Conservation (phyloP, 2,797 vertebrate genomes). For the Mus caroli region DNA sequence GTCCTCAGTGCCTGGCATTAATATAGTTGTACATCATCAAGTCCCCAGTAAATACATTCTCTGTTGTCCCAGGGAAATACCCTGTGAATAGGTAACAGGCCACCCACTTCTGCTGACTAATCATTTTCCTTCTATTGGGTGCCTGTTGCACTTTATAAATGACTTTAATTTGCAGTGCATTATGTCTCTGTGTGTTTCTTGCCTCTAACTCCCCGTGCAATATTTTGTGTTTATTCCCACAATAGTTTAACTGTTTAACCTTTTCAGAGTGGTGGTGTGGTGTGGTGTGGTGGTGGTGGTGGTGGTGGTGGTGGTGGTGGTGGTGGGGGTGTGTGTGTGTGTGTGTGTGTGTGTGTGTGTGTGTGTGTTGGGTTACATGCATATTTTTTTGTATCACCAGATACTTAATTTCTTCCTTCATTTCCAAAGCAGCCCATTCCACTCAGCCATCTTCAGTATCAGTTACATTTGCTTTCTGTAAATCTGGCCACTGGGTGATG, state of each 20-base stretch:
- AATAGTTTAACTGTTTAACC: conserved; percentile 82
- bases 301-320: too few species aligned
- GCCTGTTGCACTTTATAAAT: conserved; percentile 92
- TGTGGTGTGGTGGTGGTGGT: not conserved
- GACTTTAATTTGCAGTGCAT: conserved; percentile 95
- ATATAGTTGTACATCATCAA: conserved; percentile 56
- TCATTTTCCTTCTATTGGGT: conserved; percentile 73
- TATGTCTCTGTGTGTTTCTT: conserved; percentile 86
- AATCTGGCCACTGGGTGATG: not conserved
- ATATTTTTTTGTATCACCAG: conserved; percentile 53
- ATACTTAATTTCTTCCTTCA: conserved; percentile 35
- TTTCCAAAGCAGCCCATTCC: conserved; percentile 67
- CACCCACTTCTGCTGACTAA: conserved; percentile 85
- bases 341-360: not conserved
- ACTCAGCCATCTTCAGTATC: conserved; percentile 55
- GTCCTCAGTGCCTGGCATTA: not conserved
- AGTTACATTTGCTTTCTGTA: conserved; percentile 41
- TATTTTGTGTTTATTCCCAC: conserved; percentile 83
- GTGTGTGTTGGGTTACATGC: not conserved
- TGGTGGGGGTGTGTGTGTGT: not conserved
- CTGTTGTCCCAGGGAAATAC: conserved; percentile 66
- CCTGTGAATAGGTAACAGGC: conserved; percentile 76
- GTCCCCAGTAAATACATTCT: conserved; percentile 53
- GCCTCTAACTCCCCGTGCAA: conserved; percentile 89
- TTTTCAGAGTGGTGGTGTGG: conserved; percentile 55